Percentiles rank a stretch among this genome's conserved stretches.
Conservation (phyloP, 1,140 invertebrate genomes). For the Lepidurus arcticus region DNA sequence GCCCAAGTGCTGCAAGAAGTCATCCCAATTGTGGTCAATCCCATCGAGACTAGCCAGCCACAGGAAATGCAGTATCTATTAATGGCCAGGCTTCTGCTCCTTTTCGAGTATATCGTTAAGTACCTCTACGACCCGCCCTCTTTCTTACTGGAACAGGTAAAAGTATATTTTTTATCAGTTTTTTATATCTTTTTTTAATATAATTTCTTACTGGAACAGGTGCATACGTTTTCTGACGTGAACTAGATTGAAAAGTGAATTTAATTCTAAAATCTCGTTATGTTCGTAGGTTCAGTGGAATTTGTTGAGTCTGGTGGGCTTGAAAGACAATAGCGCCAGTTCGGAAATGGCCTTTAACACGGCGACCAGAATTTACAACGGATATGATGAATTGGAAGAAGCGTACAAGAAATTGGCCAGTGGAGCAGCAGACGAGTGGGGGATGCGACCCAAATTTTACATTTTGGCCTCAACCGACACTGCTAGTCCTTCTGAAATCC, state of each 20-base stretch:
- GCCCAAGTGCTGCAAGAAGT: constrained; percentile 45
- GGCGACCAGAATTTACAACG: constrained; percentile 60
- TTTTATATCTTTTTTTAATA: too few species aligned
- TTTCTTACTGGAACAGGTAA: constrained; percentile 51
- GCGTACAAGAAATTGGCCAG: constrained; percentile 60
- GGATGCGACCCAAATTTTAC: constrained; percentile 80
- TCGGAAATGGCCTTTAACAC: constrained; percentile 50
- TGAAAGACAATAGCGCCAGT: constrained; percentile 36
- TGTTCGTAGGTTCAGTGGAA: constrained; percentile 70
- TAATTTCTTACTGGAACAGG: too few species aligned
- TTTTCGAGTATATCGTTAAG: constrained; percentile 93
- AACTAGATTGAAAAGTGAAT: not conserved
- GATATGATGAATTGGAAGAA: constrained; percentile 73
- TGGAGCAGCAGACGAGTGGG: constrained; percentile 60
- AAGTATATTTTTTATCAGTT: not conserved
- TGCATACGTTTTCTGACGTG: not conserved
- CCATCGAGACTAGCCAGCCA: constrained; percentile 36
- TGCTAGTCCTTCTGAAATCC: constrained; percentile 62
- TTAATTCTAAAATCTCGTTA: too few species aligned
- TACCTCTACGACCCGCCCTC: constrained; percentile 75
- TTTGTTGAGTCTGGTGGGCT: constrained; percentile 59
- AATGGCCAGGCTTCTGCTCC: constrained; percentile 71
- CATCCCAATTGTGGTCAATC: constrained; percentile 26
- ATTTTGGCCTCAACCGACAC: constrained; percentile 67
- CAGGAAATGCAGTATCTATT: constrained; percentile 57